Conservation (phyloP, 2,888 invertebrate genomes). For the Hirtodrosophila alboralis region DNA sequence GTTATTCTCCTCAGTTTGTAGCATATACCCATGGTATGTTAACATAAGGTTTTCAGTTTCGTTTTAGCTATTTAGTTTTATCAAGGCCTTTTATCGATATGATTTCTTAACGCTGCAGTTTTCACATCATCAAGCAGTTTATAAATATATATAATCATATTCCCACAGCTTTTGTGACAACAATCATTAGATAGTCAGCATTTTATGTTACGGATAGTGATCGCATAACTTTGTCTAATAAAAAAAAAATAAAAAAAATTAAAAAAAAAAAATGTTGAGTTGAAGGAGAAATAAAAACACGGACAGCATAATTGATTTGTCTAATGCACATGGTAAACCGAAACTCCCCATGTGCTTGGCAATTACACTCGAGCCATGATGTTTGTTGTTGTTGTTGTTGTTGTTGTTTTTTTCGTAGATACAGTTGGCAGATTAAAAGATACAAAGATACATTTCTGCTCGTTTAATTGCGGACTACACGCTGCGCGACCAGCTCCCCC, state of each 20-base stretch:
- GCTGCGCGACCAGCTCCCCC: slow-evolving; percentile 44
- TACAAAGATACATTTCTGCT: slow-evolving; percentile 75
- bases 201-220: too few relatives aligned
- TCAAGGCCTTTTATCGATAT: too few relatives aligned
- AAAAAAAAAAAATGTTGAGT: too few relatives aligned
- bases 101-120: too few relatives aligned
- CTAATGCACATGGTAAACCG: slow-evolving; percentile 57
- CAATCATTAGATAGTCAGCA: slow-evolving; percentile 40
- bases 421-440: slow-evolving; percentile 63
- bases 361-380: slow-evolving; percentile 48
- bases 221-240: too few relatives aligned
- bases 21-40: too few relatives aligned
- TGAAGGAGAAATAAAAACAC: slow-evolving; percentile 2
- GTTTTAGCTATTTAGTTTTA: too few relatives aligned
- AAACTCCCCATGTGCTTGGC: slow-evolving; percentile 58
- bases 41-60: too few relatives aligned
- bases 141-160: slow-evolving; percentile 30
- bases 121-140: slow-evolving; percentile 10
- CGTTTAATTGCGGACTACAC: slow-evolving; percentile 73
- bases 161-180: slow-evolving; percentile 46
- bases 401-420: slow-evolving; percentile 56
- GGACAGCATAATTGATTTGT: slow-evolving; percentile 72
- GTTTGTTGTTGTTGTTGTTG: too few relatives aligned
- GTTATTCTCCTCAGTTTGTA: too few relatives aligned
- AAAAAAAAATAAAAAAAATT: slow-evolving; percentile 1